Base-by-base conservation (phyloP, 1,140 invertebrate species). In the Heterodera schachtii region DNA sequence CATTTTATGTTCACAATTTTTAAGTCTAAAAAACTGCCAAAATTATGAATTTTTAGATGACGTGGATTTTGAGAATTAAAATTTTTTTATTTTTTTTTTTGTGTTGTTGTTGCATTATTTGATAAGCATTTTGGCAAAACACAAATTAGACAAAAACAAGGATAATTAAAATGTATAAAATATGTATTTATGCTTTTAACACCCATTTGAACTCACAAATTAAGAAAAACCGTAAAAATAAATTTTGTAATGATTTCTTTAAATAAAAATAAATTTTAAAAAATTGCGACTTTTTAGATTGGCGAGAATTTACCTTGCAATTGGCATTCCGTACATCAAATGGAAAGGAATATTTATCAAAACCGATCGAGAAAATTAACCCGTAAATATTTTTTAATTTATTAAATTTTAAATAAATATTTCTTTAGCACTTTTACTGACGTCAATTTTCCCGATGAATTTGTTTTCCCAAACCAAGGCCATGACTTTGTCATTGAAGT, bases 261-360 rank as follows among this genome's bases (percentile, higher is more conserved):
- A 19, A 19, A 13, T 19, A 64, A 19, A 19, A 64, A 64, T 64
- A n/a, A 64, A 5, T n/a, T 52, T 75, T 0, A 19, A n/a, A 60
- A 49, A 49, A 64, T 57, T 57, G 7, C 21, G 21, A 64, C 4
- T 49, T 52, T 75, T 13, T 19, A 76, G 75, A 76, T 44, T 76
- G 75, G 75, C 47, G 75, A 64, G 75, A 76, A 76, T 76, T 76
- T 44, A 57, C 7, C 3, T 16, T 76, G n/a, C 75, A 76, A 60
- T 44, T 76, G 5, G 47, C 9, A 44, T 9, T 76, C 41, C 19
- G 44, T 21, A 64, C 57, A 3, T 49, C 75, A 5, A 52, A 76
- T 21, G 44, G 19, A 60, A 76, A 16, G 57, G 57, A 64, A 64
- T 64, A 19, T 4, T 13, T 64, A 4, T 64, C 57, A 57, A 57